Evolutionary conservation across 92 coral and sea anemone genomes (phyloP).

Genomic region (Phenganax stokvisi): DNA sequence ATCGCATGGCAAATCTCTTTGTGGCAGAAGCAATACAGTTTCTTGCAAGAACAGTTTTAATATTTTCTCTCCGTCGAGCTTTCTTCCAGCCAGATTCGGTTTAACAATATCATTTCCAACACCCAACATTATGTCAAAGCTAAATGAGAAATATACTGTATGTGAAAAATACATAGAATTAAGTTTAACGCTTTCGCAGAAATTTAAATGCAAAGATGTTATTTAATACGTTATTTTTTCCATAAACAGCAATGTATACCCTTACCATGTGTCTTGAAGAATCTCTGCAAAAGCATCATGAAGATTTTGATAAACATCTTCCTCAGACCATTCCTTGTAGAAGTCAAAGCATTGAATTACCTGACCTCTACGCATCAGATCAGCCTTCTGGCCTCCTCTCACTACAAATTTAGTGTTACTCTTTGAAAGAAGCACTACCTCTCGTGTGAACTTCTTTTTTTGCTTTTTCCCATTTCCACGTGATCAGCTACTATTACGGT

Average conservation of each 20-base stretch:
- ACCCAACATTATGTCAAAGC: conserved; percentile 13
- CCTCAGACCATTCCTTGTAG: not conserved
- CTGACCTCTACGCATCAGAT: conserved; percentile 8
- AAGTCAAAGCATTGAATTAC: conserved; percentile 15
- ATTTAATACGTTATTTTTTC: not conserved
- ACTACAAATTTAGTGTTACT: not conserved
- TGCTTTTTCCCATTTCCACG: not conserved
- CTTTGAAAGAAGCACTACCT: conserved; percentile 4
- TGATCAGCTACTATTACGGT: not conserved
- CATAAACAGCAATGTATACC: not conserved
- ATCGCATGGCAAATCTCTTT: not conserved
- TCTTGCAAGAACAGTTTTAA: conserved; percentile 5
- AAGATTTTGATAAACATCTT: not conserved
- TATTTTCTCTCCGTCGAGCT: conserved; percentile 12
- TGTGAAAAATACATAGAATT: not conserved
- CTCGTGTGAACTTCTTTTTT: conserved; percentile 1
- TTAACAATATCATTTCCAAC: conserved; percentile 9
- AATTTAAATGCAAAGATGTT: not conserved
- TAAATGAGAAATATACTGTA: not conserved
- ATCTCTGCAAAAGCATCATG: not conserved
- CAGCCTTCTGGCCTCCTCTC: not conserved
- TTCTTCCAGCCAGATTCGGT: conserved; percentile 10
- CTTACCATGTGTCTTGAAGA: conserved; percentile 4
- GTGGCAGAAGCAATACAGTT: conserved; percentile 9
- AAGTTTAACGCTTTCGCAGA: not conserved